Conservation (phyloP, 2,113 vertebrate genomes). For the Salminus brasiliensis region DNA sequence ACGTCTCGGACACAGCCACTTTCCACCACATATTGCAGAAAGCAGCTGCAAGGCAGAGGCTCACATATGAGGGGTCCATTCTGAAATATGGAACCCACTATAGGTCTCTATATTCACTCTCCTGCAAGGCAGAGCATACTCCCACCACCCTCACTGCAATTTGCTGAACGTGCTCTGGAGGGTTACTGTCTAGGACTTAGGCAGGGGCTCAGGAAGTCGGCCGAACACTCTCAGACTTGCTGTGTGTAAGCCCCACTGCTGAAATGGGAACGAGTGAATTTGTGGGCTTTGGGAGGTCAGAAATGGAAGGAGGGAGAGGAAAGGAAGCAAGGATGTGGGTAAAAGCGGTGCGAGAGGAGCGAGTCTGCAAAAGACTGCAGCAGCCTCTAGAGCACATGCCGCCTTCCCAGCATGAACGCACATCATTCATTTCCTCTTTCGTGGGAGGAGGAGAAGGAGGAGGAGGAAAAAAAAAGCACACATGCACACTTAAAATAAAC, state of each 20-base stretch:
- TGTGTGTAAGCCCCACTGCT: slow-evolving; percentile 67
- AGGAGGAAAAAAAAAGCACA: slow-evolving; percentile 41
- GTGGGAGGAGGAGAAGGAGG: too few relatives aligned
- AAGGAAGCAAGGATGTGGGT: not conserved
- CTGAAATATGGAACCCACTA: not conserved
- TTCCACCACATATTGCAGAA: slow-evolving; percentile 24
- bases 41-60: slow-evolving; percentile 23
- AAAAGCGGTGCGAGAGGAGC: not conserved
- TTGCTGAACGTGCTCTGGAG: slow-evolving; percentile 43
- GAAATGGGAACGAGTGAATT: slow-evolving; percentile 61
- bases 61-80: not conserved
- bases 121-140: slow-evolving; percentile 39
- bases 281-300: slow-evolving; percentile 25
- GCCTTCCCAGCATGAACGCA: slow-evolving; percentile 27
- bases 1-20: slow-evolving; percentile 37
- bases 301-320: slow-evolving; percentile 17
- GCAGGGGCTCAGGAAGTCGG: slow-evolving; percentile 53
- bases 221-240: slow-evolving; percentile 68
- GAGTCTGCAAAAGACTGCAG: not conserved
- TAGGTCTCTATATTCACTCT: slow-evolving; percentile 46
- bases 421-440: slow-evolving; percentile 58
- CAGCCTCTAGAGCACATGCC: slow-evolving; percentile 31
- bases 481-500: slow-evolving; percentile 55
- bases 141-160: slow-evolving; percentile 32
- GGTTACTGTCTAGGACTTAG: slow-evolving; percentile 51